Base-by-base conservation (phyloP, 2,888 invertebrate species). In the Hoplodrina ambigua region DNA sequence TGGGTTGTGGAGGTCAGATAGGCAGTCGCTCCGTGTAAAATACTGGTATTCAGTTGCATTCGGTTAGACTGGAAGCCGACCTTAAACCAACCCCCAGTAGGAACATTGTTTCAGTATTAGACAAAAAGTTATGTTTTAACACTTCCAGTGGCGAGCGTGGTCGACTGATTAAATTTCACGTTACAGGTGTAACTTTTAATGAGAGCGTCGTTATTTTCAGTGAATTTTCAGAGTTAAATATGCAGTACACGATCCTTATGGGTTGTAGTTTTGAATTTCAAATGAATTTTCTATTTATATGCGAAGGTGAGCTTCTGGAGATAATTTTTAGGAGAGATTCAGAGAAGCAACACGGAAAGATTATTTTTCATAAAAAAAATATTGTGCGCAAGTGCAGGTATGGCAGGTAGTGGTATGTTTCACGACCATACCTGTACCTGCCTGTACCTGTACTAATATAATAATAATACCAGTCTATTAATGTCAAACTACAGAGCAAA, bases 101-200 rank as follows among this genome's bases (percentile, higher is more conserved):
- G 41, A 41, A 13, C 49, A 54, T 13, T 54, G 19, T 77, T 30
- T 25, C 33, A 25, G n/a, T 2, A 20, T 66, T 46, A 54, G 57
- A 56, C 41, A 56, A 61, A 79, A 79, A 60, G n/a, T 61, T 57
- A 30, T 55, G 25, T 58, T 50, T 79, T 50, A 59, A 74, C 67
- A 74, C 60, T 66, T 74, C 8, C 57, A 61, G 60, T 57, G 67
- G 59, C 4, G 15, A 79, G 49, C 41, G 33, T 15, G 61, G 64
- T 67, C 57, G 69, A 55, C 75, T 87, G 86, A 89, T 90, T 89
- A 87, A 88, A 89, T 90, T 88, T 84, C 65, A 80, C 61, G 83
- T 84, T 69, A 74, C 75, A 72, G 81, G 82, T 75, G 81, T 71
- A 89, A 89, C 85, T 91, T 91, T 91, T 90, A 90, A 90, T 90